Evolutionary conservation across 2,888 invertebrate genomes (phyloP), one percentile per base, ranked within the genome.

Genomic region (Nipponacmea schrenckii): DNA sequence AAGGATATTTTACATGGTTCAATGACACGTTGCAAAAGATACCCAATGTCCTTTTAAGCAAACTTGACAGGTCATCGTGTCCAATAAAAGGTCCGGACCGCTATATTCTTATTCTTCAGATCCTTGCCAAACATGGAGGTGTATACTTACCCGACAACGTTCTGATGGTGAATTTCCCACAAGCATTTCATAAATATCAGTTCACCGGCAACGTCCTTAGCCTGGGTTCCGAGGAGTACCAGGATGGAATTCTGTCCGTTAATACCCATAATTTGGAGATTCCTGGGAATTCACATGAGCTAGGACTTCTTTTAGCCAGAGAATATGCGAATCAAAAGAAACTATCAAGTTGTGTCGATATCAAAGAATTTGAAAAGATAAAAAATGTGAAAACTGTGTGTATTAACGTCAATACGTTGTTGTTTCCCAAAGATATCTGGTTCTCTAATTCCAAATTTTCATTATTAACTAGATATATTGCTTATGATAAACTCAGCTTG

Each of bases 71-170:
- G 2, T 70, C 72, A 2, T 27, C 46, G n/a, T 69, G 69, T 48
- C 65, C 64, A 26, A 17, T 48, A 24, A 65, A 62, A 17, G 72
- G 72, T 2, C 50, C 67, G 24, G 62, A 62, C 26, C 72, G 74
- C 10, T 70, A 56, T 27, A 46, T 68, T 0, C 45, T 74, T 3
- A 56, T 72, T 39, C 45, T 72, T 26, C 64, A 63, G 45, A 62
- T 74, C n/a, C 64, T 74, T 64, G 62, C 62, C 46, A 20, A 65
- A 45, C 68, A 70, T 44, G 74, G 74, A 20, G 74, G 74, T 4
- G 68, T 74, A 12, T 74, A 74, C 63, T n/a, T 71, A 5, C 74
- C 74, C 7, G 74, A 74, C 27, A 69, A 72, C 46, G 67, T 72
- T 24, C 56, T 74, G 17, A 65, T 74, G 31, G 12, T 70, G 15